Conservation (phyloP, 2,113 vertebrate species). For the Himantopus leucocephalus region DNA sequence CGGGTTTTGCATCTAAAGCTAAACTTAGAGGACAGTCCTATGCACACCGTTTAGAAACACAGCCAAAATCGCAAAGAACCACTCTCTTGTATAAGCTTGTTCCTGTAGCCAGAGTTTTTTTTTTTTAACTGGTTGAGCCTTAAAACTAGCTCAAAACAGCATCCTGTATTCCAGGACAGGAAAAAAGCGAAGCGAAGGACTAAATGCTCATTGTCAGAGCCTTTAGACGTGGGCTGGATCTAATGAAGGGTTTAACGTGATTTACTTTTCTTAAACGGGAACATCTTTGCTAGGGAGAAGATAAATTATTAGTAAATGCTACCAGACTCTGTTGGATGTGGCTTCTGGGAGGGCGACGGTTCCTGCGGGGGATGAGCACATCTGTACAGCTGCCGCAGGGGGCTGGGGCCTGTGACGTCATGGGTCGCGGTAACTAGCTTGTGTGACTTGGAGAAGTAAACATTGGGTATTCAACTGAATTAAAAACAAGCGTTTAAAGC, state of each 20-base stretch:
- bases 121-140: not conserved
- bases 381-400: not conserved
- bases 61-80: not conserved
- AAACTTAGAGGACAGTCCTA: not conserved
- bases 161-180: too few species aligned
- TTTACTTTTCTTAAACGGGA: not conserved
- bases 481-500: not conserved
- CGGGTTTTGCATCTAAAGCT: too few species aligned
- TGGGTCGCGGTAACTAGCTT: not conserved
- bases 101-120: too few species aligned
- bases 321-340: not conserved
- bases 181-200: not conserved
- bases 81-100: not conserved
- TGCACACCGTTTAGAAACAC: not conserved
- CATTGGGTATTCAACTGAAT: not conserved
- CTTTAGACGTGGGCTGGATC: not conserved
- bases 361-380: too few species aligned
- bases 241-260: not conserved
- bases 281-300: not conserved
- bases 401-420: too few species aligned
- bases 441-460: not conserved
- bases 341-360: not conserved
- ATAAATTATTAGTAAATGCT: not conserved
- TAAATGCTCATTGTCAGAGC: not conserved
- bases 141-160: not conserved